Base-by-base conservation (phyloP, 2,888 invertebrate species). In the Deroplatys truncata region DNA sequence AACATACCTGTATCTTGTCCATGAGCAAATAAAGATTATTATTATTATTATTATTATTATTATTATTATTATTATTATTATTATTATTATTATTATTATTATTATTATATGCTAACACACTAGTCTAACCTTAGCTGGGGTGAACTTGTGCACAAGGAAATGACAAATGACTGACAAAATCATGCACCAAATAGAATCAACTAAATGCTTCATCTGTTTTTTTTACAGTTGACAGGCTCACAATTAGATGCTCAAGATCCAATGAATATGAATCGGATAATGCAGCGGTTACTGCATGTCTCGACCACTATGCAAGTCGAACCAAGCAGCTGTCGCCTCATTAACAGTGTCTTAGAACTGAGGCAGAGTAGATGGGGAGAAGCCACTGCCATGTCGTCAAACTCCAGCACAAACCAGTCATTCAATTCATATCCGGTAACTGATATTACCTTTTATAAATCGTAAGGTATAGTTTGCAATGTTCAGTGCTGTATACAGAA, bases 141-240 rank as follows among this genome's bases (percentile, higher is more conserved):
- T 43, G 43, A 43, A 43, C 10, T 43, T 43, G 43, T 43, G 7
- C 2, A 43, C 7, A 43, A 43, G 43, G 7, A 43, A 35, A 35
- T 10, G 43, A 43, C 43, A 13, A 31, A 31, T 2, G 5, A 13
- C 43, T 43, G 13, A 43, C 43, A 43, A 43, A 43, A 13, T 1
- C 43, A 13, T 43, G 43, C 13, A 13, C 43, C 10, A 43, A 43
- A 43, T 43, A 43, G 10, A 35, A 43, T 43, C 43, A 43, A 13
- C 13, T 43, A 43, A 43, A 1, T 43, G 43, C 43, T 43, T 43
- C 43, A 43, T 43, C 13, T 43, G 0, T 43, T 43, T 43, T 13
- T 43, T 43, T 91, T 92, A 92, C 90, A 92, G 91, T 91, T 92
- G 85, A 91, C 92, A 49, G 92, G 92, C 86, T 91, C 92, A 88